Evolutionary conservation across 2,113 vertebrate species (phyloP), one percentile per base, ranked within the genome.

Genomic region (Tetraodon nigroviridis): DNA sequence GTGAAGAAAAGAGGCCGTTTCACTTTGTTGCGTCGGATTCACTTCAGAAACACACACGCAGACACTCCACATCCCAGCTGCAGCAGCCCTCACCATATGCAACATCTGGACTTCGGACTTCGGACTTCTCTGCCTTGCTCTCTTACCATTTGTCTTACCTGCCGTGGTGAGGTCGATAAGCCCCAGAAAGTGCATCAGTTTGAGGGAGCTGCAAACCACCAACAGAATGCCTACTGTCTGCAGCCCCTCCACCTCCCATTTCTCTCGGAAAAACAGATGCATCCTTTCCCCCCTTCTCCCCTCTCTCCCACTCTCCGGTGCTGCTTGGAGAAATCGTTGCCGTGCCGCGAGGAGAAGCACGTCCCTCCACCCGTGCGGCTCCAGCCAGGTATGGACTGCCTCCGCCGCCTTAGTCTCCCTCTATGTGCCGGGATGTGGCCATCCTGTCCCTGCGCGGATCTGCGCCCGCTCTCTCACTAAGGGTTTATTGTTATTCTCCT

Each of bases 151-250:
- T 68, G 46, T 72, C 85, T 89, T 87, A 89, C 88, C 88, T 89
- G 68, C 48, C 59, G 67, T 55, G 20, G 90, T 76, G 67, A 92
- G 61, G 83, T 91, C 90, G 84, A 92, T 92, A 53, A 92, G 84
- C 65, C 90, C 90, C 67, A 92, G 76, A 82, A 92, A 91, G 79
- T 91, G 90, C 86, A 92, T 81, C 60, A 92, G 83, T 82, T 91
- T 92, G 58, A 92, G 81, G 49, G 91, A 92, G 80, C 90, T 92
- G 85, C 87, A 90, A 79, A 91, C 81, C 59, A 92, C 84, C 72
- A 92, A 80, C 24, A 92, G 84, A 71, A 92, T 90, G n/a, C 90
- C 90, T 49, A 91, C 66, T 6, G 90, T 92, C 85, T 92, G 90
- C 75, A 92, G 82, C 63, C 90, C 90, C 82, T 92, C 90, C 79